These are phyloP conservation scores for Sebastes hopkinsi DNA, from an alignment of 2,797 vertebrate species.

Conservation along the genomic window DNA sequence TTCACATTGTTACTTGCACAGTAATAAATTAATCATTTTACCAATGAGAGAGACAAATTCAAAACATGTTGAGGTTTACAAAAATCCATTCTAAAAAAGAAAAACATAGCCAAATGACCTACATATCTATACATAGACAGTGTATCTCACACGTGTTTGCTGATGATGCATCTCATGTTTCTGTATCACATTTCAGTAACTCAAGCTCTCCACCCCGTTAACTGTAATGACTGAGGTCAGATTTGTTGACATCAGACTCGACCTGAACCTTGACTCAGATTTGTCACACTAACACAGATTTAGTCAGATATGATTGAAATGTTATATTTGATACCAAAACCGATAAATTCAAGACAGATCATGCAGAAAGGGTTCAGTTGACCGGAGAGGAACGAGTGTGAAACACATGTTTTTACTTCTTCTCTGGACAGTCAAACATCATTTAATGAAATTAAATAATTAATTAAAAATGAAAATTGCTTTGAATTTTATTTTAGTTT, in stretches of 20 bases:
- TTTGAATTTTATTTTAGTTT: background rate
- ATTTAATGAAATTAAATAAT: background rate
- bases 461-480: background rate
- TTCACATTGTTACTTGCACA: background rate
- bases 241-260: background rate
- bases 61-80: background rate
- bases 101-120: background rate
- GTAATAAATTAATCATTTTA: background rate
- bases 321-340: background rate
- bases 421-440: rapidly evolving
- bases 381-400: rapidly evolving
- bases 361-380: background rate
- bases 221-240: background rate
- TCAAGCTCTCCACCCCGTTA: background rate
- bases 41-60: background rate
- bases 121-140: background rate
- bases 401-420: background rate
- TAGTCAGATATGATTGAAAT: background rate
- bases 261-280: background rate
- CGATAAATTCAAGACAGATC: background rate
- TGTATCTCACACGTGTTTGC: background rate
- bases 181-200: background rate
- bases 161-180: background rate
- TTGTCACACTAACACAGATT: background rate
- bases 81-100: background rate